Base-by-base conservation (phyloP, 2,113 vertebrate species). In the Anser brachyrhynchus region DNA sequence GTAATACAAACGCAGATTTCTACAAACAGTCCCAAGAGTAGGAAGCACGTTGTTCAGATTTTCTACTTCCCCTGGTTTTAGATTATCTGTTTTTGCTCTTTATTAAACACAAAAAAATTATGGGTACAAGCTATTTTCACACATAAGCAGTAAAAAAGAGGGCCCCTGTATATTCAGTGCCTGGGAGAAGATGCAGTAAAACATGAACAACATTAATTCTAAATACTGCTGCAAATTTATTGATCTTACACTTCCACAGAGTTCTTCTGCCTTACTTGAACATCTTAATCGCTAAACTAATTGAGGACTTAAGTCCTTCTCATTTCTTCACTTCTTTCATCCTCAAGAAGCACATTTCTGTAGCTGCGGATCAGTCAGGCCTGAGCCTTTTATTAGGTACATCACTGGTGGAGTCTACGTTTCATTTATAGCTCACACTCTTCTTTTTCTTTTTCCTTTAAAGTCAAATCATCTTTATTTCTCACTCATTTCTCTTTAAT, bases 61-160 rank as follows among this genome's bases (percentile, higher is more conserved):
- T 92, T 86, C 82, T 91, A 54, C 44, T 71, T 89, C 71, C 86
- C 39, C 73, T 81, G 79, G 25, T 33, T 87, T 90, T 86, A 79
- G 54, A 89, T 44, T 65, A 86, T 74, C 73, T 93, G 57, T 7
- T 13, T 87, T 92, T 87, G 75, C 67, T 93, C 84, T 88, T 97
- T 97, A 98, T 98, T 98, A 85, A 93, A 57, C 22, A 51, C 65
- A 90, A 95, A 93, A 84, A 57, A 84, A 88, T 81, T 75, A 88
- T 58, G 57, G 88, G 43, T 80, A 90, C 73, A 86, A 90, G 57
- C 12, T 77, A 78, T 89, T 96, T 93, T 95, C 93, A 96, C 23
- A 1, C 49, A n/a, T 57, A 89, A 92, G 76, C 21, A 65, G 52
- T 90, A 93, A 91, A 92, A 77, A 87, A 85, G 82, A 89, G 52